Evolutionary conservation across 2,888 invertebrate species (phyloP), one percentile per base, ranked within the genome.

Genomic region (Eucera pruinosa): DNA sequence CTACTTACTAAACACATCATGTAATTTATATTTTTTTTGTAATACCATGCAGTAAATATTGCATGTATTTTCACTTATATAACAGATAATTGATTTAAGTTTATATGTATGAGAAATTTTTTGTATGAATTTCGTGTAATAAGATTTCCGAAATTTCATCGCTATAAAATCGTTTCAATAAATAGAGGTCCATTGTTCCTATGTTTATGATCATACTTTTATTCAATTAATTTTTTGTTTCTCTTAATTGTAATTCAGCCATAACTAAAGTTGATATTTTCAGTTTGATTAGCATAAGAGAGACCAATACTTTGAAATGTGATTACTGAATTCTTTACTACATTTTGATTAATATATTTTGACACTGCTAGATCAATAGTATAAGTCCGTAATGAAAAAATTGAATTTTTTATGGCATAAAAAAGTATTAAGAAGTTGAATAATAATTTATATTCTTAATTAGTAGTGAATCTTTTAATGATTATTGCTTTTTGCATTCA

Each of bases 171-270:
- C 20, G 57, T 57, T 57, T 66, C 47, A 66, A 66, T 66, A 66
- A 66, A 66, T 57, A 48, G 57, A 66, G 66, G 47, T 66, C 57
- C 66, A 66, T 57, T 66, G 66, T 66, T 66, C 66, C 57, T 66
- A 55, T 18, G 57, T 66, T 27, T 57, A 48, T 66, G 25, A 57
- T 13, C 11, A 39, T 57, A 39, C 27, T 15, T 15, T 11, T 30
- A n/a, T 23, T 20, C 30, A 33, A 18, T 39, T 47, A 1, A 52
- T 0, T 23, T n/a, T 43, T 54, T 20, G 2, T 43, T 41, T n/a
- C 13, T 39, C n/a, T 2, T 23, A 41, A 25, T 11, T 11, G 2
- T 3, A 0, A 39, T 11, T 25, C 11, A 23, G n/a, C 5, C 39
- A 7, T n/a, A n/a, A 11, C 27, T 23, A n/a, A 47, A 18, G 5